phyloP scores from a whole-genome alignment of 2,888 invertebrate genomes.

The Omphaloscelis lunosa region DNA sequence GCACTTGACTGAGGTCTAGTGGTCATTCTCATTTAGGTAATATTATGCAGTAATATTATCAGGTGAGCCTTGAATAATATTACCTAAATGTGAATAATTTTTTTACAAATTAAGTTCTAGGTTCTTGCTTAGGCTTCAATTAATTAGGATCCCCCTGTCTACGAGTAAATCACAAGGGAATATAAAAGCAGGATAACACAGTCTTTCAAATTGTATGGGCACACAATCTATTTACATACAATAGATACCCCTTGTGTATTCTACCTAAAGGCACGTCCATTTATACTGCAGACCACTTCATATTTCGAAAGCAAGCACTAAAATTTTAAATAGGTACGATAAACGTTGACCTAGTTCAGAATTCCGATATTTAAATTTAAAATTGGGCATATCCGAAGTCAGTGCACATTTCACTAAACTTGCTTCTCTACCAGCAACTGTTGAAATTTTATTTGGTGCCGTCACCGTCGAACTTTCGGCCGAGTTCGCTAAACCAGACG shows the following conservation, averaged over 20 bases:
- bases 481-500: constrained; percentile 67
- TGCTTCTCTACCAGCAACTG: constrained; percentile 62
- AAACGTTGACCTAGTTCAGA: constrained; percentile 53
- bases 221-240: constrained; percentile 15
- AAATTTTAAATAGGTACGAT: constrained; percentile 38
- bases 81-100: neutral
- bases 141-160: constrained; percentile 3
- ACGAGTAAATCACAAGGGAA: constrained; percentile 3
- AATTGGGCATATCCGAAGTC: constrained; percentile 71
- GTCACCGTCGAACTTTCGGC: constrained; percentile 65
- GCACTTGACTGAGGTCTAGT: neutral
- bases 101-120: neutral
- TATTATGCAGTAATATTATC: no score
- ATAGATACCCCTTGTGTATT: constrained; percentile 23
- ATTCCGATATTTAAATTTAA: constrained; percentile 74
- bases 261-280: constrained; percentile 16
- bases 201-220: constrained; percentile 35
- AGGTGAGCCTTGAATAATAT: no score
- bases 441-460: constrained; percentile 77
- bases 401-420: constrained; percentile 71
- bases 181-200: constrained; percentile 12
- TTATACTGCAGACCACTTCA: constrained; percentile 31
- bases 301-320: constrained; percentile 18
- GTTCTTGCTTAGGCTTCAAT: neutral
- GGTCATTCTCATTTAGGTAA: no score